Conservation (phyloP, 2,888 invertebrate species). For the Archips crataeganus region DNA sequence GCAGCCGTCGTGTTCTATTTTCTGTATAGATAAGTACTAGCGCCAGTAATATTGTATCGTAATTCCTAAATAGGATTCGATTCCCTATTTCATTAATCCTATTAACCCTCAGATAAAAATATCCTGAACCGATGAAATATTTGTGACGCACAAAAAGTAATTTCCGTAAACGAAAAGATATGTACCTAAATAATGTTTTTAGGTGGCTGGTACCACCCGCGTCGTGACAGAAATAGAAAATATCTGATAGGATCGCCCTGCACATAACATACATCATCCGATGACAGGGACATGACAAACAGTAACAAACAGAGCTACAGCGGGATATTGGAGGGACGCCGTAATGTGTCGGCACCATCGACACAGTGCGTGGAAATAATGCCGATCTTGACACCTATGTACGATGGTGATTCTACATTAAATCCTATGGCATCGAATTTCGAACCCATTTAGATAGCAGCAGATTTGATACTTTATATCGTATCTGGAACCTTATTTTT, state of each 20-base stretch:
- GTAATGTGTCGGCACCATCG: slow-evolving; percentile 49
- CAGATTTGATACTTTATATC: background rate
- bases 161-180: slow-evolving; percentile 67
- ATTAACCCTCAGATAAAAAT: slow-evolving; percentile 9
- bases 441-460: background rate
- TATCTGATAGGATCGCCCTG: slow-evolving; percentile 65
- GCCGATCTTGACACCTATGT: slow-evolving; percentile 3
- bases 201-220: slow-evolving; percentile 63
- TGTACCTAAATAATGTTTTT: slow-evolving; percentile 68
- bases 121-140: slow-evolving; percentile 22
- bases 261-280: slow-evolving; percentile 68
- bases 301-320: slow-evolving; percentile 57
- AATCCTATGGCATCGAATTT: background rate
- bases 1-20: background rate
- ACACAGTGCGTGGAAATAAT: slow-evolving; percentile 17
- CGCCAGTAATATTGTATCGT: slow-evolving; percentile 4
- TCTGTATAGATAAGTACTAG: background rate
- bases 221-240: slow-evolving; percentile 77
- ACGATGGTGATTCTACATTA: slow-evolving; percentile 15
- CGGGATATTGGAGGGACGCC: slow-evolving; percentile 50
- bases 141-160: slow-evolving; percentile 38
- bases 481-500: background rate
- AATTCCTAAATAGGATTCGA: background rate
- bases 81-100: slow-evolving; percentile 17
- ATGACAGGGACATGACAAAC: slow-evolving; percentile 67